Evolutionary conservation across 2,113 vertebrate genomes (phyloP), one percentile per base, ranked within the genome.

Genomic region (Bufo gargarizans): DNA sequence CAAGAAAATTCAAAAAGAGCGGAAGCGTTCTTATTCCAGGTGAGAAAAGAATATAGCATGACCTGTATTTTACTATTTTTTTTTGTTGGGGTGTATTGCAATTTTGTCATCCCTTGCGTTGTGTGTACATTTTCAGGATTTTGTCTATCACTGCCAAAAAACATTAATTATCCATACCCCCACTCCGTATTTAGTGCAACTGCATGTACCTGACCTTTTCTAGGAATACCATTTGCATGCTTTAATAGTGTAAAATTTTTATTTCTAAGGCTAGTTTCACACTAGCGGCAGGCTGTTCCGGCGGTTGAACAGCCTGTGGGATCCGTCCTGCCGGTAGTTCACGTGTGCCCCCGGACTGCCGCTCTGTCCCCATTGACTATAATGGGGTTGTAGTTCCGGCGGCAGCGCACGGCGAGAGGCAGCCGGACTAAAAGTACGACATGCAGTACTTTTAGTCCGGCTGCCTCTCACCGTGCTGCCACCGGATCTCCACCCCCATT

Each of bases 1-100:
- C 94, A 97, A 98, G 95, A 98, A 97, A 94, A 96, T 98, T 92
- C 97, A 98, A 93, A 99, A 99, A 94, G 97, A 99, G 92, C 95
- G 96, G 92, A 95, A 97, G 91, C 95, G 95, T 67, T 99, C 97
- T 90, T 99, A 97, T 93, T 99, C 98, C 90, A 99, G 99, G 99
- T 99, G 95, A 92, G 93, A 94, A 5, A 43, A 8, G 20, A 50
- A 10, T 22, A 8, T 16, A 13, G 55, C 55, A 22, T 56, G 50
- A 58, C 16, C 50, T 33, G 77, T 58, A 4, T 6, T 43, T 58
- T 33, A 50, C 10, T 20, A 12, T 10, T 11, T 2, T 77, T n/a
- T 55, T 55, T 78, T 56, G 20, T 53, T 47, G 50, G 77, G 50
- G 77, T n/a, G 50, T 22, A 55, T n/a, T 53, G 20, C 4, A 78